Evolutionary conservation across 2,797 vertebrate species (phyloP), one percentile per base, ranked within the genome.

Genomic region (Pitangus sulphuratus): DNA sequence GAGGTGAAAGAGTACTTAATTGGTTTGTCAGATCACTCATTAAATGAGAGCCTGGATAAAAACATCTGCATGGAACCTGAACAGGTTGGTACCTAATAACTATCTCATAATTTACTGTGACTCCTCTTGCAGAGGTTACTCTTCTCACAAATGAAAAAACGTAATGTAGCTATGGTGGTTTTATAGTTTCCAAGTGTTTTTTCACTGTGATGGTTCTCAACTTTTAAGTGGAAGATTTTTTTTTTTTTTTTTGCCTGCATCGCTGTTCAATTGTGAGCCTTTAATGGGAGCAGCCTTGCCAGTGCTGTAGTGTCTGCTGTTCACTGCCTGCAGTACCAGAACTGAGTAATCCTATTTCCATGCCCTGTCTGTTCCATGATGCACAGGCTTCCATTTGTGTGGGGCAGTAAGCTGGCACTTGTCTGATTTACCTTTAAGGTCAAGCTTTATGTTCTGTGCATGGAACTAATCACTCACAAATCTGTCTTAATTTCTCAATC

Each of bases 1-100:
- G 98, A 98, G 3, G 97, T 98, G 26, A 98, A 98, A 87, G 99
- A 99, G 15, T 98, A 98, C 50, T 92, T 98, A 90, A 97, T 97
- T 79, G 98, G 97, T 68, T 97, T 98, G 83, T 98, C 99, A 4
- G 98, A 98, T 95, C 96, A 75, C 50, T 95, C 97, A 3, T 84
- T 98, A 69, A 93, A 81, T 16, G 98, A 98, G 45, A 97, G 69
- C 64, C 57, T 84, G 1, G 87, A 95, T 25, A 98, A 98, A 74
- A 88, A 82, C 8, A 75, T 96, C 16, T 89, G 95, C 50, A 90
- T 95, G 30, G 85, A 95, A 77, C 44, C 95, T 37, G 95, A 98
- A 62, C 98, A 98, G 98, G 99, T 99, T 88, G 50, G 96, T 97
- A 65, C 60, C 35, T 60, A 11, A 68, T 78, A 18, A 94, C 30